These are phyloP conservation scores for Numenius phaeopus DNA, from an alignment of 2,797 vertebrate species.

Conservation along the genomic window DNA sequence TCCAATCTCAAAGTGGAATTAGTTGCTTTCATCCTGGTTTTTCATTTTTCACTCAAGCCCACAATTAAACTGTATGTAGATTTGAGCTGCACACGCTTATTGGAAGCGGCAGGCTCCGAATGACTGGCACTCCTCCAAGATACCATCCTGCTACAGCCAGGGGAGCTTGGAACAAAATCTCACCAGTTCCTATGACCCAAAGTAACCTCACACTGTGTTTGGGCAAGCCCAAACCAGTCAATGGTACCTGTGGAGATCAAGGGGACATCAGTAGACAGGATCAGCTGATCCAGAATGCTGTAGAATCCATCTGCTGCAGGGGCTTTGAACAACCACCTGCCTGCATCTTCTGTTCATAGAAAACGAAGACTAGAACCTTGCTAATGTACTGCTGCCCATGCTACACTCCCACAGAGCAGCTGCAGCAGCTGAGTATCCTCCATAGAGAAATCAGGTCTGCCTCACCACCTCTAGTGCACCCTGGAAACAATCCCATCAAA, in stretches of 20 bases:
- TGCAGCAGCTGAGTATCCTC: neutral
- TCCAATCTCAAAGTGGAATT: neutral
- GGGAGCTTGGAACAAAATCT: constrained; percentile 20
- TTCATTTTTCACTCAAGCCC: neutral
- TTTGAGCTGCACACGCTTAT: neutral
- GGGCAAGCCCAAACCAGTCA: neutral
- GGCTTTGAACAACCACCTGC: neutral
- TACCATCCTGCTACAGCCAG: constrained; percentile 24
- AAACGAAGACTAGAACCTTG: neutral
- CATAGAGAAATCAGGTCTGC: neutral
- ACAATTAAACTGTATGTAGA: neutral
- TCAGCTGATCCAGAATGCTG: neutral
- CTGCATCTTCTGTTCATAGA: neutral
- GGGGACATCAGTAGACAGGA: neutral
- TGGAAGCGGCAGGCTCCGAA: constrained; percentile 43
- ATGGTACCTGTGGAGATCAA: neutral
- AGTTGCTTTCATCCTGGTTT: neutral
- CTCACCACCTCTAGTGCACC: neutral
- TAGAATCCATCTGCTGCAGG: neutral
- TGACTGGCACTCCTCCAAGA: neutral
- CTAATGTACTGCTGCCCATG: neutral
- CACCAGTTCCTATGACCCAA: neutral
- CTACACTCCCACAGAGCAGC: neutral
- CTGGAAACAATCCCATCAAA: neutral
- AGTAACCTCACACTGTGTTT: neutral